Evolutionary conservation across 1,140 invertebrate species (phyloP).

Genomic region (Leptinotarsa lineolata): DNA sequence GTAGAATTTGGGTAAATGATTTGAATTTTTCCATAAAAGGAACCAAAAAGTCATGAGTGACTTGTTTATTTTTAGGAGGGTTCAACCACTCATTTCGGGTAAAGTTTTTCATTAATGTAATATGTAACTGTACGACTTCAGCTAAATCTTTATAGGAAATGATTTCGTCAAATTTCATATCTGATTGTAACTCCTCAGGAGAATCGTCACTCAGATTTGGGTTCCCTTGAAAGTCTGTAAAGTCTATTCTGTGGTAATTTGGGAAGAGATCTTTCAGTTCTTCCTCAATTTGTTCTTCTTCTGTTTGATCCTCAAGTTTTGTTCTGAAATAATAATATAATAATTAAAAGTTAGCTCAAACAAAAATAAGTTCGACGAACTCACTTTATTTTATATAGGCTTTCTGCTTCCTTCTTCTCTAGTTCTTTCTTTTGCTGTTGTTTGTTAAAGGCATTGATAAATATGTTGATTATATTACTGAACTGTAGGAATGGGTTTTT

Average conservation of each 20-base stretch:
- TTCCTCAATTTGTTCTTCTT: slow-evolving; percentile 72
- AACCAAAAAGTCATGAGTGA: slow-evolving; percentile 58
- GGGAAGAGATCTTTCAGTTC: slow-evolving; percentile 81
- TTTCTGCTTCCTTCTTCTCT: slow-evolving; percentile 75
- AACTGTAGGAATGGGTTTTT: slow-evolving; percentile 59
- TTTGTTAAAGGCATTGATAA: slow-evolving; percentile 75
- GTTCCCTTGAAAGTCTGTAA: slow-evolving; percentile 61
- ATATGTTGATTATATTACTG: slow-evolving; percentile 61
- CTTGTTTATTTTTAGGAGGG: slow-evolving; percentile 47
- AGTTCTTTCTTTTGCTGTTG: slow-evolving; percentile 71
- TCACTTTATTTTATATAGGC: slow-evolving; percentile 79
- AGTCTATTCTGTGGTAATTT: slow-evolving; percentile 71
- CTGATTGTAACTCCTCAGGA: slow-evolving; percentile 35
- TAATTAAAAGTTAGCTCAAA: not conserved
- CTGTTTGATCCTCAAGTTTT: slow-evolving; percentile 66
- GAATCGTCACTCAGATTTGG: slow-evolving; percentile 40
- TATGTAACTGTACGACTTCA: slow-evolving; percentile 64
- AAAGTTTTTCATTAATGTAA: slow-evolving; percentile 62
- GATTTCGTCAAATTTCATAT: slow-evolving; percentile 44
- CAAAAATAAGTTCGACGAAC: slow-evolving; percentile 11
- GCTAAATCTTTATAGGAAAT: slow-evolving; percentile 65
- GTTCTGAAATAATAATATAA: slow-evolving; percentile 55
- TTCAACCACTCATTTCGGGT: slow-evolving; percentile 65
- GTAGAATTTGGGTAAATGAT: slow-evolving; percentile 60
- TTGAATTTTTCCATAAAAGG: slow-evolving; percentile 65